phyloP scores from a whole-genome alignment of 2,113 vertebrate genomes.

The Bagarius yarrelli region DNA sequence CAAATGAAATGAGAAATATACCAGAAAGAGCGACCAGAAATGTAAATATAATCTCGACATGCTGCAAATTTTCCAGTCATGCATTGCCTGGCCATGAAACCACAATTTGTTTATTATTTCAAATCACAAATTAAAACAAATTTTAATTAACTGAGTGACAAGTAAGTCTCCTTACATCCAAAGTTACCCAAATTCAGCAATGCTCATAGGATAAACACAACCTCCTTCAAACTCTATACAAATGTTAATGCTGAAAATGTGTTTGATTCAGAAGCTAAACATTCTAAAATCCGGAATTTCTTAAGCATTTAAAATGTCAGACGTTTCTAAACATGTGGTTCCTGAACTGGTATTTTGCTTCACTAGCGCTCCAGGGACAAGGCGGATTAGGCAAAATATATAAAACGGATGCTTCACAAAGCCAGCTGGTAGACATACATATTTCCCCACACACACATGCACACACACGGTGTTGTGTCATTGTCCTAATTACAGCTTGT shows the following conservation, averaged over 20 bases:
- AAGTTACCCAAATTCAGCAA: background rate
- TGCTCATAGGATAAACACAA: background rate
- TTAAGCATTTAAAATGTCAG: background rate
- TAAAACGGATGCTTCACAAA: constrained; percentile 63
- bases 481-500: constrained; percentile 71
- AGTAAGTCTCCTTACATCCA: background rate
- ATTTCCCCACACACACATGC: constrained; percentile 43
- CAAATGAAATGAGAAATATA: too few relatives aligned
- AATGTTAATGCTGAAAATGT: background rate
- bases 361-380: constrained; percentile 39
- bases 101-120: too few relatives aligned
- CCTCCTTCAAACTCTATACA: background rate
- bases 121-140: too few relatives aligned
- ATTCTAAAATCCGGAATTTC: background rate
- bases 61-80: too few relatives aligned
- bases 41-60: too few relatives aligned
- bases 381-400: constrained; percentile 61
- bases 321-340: constrained; percentile 8
- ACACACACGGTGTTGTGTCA: constrained; percentile 54
- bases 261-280: background rate
- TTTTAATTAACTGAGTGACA: background rate
- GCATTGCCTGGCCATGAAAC: too few relatives aligned
- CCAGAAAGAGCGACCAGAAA: too few relatives aligned
- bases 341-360: constrained; percentile 11
- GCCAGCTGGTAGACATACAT: constrained; percentile 33